Evolutionary conservation across 2,113 vertebrate species (phyloP).

Genomic region (Zonotrichia leucophrys): DNA sequence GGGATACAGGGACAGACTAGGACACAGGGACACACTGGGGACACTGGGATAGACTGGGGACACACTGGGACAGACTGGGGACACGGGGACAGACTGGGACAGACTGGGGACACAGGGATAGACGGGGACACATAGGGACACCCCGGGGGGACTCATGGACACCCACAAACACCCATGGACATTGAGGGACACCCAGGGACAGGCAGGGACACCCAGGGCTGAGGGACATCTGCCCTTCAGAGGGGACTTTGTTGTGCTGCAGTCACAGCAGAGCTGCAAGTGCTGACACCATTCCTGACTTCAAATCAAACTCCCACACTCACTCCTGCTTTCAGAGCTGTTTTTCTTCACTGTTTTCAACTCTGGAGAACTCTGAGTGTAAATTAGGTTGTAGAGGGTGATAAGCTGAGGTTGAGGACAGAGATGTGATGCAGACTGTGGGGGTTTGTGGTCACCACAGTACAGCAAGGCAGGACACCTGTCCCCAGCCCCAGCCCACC

Average conservation of each 20-base stretch:
- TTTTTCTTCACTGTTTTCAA: background rate
- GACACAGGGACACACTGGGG: no score
- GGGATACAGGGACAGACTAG: no score
- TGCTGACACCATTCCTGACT: background rate
- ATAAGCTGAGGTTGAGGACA: accelerated
- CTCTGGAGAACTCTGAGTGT: background rate
- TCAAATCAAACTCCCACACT: slow-evolving; percentile 6
- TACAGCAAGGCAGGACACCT: accelerated
- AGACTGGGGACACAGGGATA: no score
- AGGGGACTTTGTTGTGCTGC: background rate
- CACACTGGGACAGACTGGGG: no score
- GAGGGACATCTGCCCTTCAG: background rate
- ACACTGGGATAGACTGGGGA: background rate
- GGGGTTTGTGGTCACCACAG: background rate
- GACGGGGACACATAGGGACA: background rate
- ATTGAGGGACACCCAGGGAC: no score
- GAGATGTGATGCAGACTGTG: background rate
- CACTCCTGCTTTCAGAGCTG: background rate
- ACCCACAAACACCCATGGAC: no score
- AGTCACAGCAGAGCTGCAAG: background rate
- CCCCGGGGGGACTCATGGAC: background rate
- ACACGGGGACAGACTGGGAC: no score
- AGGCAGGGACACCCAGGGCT: background rate
- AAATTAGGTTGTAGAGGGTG: background rate
- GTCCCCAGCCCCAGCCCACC: background rate